These are phyloP conservation scores for Odiellus spinosus DNA, from an alignment of 2,888 invertebrate genomes.

Conservation along the genomic window DNA sequence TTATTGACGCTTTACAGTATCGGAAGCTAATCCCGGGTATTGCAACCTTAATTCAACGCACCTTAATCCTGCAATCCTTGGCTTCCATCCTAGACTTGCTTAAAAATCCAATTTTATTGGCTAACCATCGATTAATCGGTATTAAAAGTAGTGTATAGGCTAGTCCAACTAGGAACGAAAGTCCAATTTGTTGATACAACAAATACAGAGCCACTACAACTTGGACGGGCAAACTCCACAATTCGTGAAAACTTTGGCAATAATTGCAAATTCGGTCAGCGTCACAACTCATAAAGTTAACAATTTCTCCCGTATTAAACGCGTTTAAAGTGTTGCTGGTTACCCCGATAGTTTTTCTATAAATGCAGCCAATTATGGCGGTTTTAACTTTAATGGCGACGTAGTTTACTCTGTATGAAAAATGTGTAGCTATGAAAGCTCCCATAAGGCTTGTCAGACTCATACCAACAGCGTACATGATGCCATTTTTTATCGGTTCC, in stretches of 20 bases:
- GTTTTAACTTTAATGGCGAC: conserved; percentile 74
- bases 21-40: conserved; percentile 32
- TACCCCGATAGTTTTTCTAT: conserved; percentile 47
- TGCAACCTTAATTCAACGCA: conserved; percentile 26
- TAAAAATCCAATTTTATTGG: conserved; percentile 66
- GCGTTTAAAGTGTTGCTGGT: conserved; percentile 28
- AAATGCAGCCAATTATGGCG: conserved; percentile 63
- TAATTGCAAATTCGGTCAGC: conserved; percentile 88
- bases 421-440: conserved; percentile 68
- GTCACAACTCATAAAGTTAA: conserved; percentile 94
- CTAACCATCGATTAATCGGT: conserved; percentile 78
- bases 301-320: conserved; percentile 63
- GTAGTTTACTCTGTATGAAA: conserved; percentile 68
- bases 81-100: conserved; percentile 74
- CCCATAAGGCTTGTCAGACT: conserved; percentile 48
- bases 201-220: conserved; percentile 62
- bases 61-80: conserved; percentile 75
- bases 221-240: conserved; percentile 94
- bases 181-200: conserved; percentile 70
- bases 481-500: conserved; percentile 38
- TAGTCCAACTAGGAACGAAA: conserved; percentile 79
- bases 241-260: conserved; percentile 84
- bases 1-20: too few relatives aligned
- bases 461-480: conserved; percentile 42
- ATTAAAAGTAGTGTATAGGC: conserved; percentile 70